A percentile compares a stretch with the other conserved stretches of the same genome.
These are phyloP conservation scores for Thunnus maccoyii DNA, from an alignment of 2,113 vertebrate genomes.

Conservation along the genomic window DNA sequence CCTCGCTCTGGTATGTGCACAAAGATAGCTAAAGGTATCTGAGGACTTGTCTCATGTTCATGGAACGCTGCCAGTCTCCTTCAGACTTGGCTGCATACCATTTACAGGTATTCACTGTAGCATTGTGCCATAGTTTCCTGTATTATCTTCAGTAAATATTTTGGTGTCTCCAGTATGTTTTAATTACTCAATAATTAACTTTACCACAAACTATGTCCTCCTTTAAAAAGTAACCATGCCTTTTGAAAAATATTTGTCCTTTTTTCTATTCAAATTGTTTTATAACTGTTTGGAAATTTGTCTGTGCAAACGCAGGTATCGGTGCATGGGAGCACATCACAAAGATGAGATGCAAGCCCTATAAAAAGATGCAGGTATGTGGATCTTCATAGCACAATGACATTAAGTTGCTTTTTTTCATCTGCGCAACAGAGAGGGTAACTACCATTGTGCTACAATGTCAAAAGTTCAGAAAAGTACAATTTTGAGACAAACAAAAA, in stretches of 20 bases:
- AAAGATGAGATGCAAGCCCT: slow-evolving; percentile 91
- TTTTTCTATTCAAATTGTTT: background rate
- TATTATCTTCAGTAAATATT: background rate
- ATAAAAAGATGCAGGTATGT: slow-evolving; percentile 95
- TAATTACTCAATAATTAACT: too few species aligned
- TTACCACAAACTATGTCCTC: background rate
- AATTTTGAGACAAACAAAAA: slow-evolving; percentile 7
- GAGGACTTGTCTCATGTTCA: background rate
- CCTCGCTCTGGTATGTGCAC: background rate
- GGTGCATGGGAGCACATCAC: slow-evolving; percentile 95
- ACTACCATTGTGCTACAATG: background rate
- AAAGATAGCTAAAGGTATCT: background rate
- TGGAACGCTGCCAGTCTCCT: background rate
- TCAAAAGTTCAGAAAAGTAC: slow-evolving; percentile 20
- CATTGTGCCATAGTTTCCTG: background rate
- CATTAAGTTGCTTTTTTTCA: background rate
- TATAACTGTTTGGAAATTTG: slow-evolving; percentile 18
- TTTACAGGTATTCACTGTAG: background rate
- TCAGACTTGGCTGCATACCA: background rate
- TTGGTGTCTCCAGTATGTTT: too few species aligned
- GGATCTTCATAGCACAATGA: background rate
- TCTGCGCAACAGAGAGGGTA: too few species aligned
- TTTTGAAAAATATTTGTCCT: too few species aligned
- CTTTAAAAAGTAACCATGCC: background rate
- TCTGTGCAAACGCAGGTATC: slow-evolving; percentile 85